Percentiles rank a stretch among this genome's conserved stretches.
These are phyloP conservation scores for Chrysolina haemoptera DNA, from an alignment of 2,888 invertebrate genomes.

Conservation along the genomic window DNA sequence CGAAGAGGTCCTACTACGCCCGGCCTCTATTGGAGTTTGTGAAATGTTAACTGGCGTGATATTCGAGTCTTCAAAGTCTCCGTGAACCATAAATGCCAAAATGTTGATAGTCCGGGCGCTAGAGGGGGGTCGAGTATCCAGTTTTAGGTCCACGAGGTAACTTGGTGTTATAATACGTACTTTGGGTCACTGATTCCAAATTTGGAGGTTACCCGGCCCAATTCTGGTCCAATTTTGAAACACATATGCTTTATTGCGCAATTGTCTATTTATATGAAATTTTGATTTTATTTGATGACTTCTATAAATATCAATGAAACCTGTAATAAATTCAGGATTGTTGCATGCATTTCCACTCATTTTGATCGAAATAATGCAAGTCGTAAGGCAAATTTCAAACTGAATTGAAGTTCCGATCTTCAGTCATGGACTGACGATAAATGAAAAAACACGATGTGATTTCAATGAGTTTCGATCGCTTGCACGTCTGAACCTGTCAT, in stretches of 20 bases:
- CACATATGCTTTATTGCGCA: conserved; percentile 21
- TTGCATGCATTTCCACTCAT: conserved; percentile 18
- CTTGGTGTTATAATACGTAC: too few species aligned
- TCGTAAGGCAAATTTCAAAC: conserved; percentile 10
- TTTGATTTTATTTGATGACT: conserved; percentile 19
- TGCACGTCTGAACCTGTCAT: conserved; percentile 20
- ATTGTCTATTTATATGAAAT: conserved; percentile 19
- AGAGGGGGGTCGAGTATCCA: too few species aligned
- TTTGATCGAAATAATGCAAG: conserved; percentile 11
- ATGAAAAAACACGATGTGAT: conserved; percentile 12
- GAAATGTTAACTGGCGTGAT: neutral
- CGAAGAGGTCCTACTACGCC: neutral
- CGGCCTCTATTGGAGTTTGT: neutral
- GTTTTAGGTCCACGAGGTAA: too few species aligned
- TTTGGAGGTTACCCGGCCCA: too few species aligned
- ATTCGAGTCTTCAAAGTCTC: neutral
- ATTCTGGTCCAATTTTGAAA: too few species aligned
- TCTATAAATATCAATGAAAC: conserved; percentile 16
- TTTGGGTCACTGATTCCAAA: too few species aligned
- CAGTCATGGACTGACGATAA: conserved; percentile 17
- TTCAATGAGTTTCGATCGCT: neutral
- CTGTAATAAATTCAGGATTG: conserved; percentile 14
- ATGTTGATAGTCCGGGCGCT: neutral
- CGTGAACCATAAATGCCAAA: neutral
- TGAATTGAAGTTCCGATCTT: conserved; percentile 15